A percentile compares a stretch with the other conserved stretches of the same genome.
Evolutionary conservation across 2,113 vertebrate species (phyloP).

Genomic region (Setophaga kirtlandii): DNA sequence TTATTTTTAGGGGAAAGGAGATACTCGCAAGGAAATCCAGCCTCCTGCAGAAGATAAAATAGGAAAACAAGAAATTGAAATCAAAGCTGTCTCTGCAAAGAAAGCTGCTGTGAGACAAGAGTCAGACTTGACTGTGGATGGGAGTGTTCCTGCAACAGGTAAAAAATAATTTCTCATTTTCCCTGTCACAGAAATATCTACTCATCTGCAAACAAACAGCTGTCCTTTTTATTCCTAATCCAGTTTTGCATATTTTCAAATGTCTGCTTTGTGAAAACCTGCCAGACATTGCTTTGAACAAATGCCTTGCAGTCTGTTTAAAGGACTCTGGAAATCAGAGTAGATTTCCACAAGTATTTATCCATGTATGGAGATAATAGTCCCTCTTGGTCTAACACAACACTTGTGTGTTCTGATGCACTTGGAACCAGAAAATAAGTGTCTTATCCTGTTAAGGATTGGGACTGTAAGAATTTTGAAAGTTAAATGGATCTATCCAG

Average conservation of each 20-base stretch:
- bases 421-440: not conserved
- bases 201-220: not conserved
- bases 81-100: not conserved
- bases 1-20: constrained; percentile 43
- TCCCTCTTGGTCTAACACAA: not conserved
- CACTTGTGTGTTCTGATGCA: not conserved
- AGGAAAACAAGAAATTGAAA: constrained; percentile 24
- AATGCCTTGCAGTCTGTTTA: not conserved
- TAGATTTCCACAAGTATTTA: not conserved
- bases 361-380: not conserved
- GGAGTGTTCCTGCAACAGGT: constrained; percentile 54
- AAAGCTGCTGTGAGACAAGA: constrained; percentile 8
- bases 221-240: not conserved
- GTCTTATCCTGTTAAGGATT: not conserved
- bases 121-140: constrained; percentile 3
- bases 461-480: not conserved
- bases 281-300: not conserved
- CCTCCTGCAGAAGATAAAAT: not conserved
- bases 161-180: not conserved
- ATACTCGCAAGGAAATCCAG: not conserved
- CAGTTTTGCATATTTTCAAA: not conserved
- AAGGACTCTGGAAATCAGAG: not conserved
- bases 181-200: not conserved
- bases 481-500: not conserved
- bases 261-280: not conserved